Evolutionary conservation across 2,888 invertebrate species (phyloP), one percentile per base, ranked within the genome.

Genomic region (Apomyelois bistriatella): DNA sequence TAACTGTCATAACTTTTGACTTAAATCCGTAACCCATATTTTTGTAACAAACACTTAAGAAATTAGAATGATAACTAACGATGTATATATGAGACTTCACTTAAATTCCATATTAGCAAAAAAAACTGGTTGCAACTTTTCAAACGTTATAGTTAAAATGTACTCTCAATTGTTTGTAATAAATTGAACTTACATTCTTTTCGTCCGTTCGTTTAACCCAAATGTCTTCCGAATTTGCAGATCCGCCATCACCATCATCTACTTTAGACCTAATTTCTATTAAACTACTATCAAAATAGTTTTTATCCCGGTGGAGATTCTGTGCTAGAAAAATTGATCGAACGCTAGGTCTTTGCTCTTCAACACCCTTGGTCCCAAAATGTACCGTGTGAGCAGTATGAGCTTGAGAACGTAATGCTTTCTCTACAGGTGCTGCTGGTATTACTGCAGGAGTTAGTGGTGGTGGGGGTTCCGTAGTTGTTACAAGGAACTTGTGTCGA

Each of bases 231-330:
- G 78, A 77, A 65, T 93, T 93, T 42, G 94, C 58, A 0, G 93
- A 92, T 52, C 36, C 32, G 6, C 40, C 16, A 40, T 91, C 85
- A 62, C 92, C 93, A 58, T 93, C 93, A 58, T 93, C 93, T n/a
- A 94, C 94, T 53, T 92, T 92, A 63, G 94, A 94, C 74, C 95
- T 94, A 82, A 96, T 95, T 82, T 95, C 95, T 66, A 96, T 94
- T 62, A 96, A 88, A 59, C 95, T 95, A 64, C 94, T 94, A 82
- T 96, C 96, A 74, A 96, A 96, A 89, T 95, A 96, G 60, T 94
- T 91, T 72, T 94, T 94, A 81, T 96, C 95, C 59, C 94, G 91
- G 80, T 96, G 96, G 69, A 88, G 86, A 80, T 84, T 86, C 76
- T 82, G 78, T 55, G 77, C 80, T 69, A 92, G 80, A 77, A 94